Base-by-base conservation (phyloP, 2,888 invertebrate species). In the Marronus borbonicus region DNA sequence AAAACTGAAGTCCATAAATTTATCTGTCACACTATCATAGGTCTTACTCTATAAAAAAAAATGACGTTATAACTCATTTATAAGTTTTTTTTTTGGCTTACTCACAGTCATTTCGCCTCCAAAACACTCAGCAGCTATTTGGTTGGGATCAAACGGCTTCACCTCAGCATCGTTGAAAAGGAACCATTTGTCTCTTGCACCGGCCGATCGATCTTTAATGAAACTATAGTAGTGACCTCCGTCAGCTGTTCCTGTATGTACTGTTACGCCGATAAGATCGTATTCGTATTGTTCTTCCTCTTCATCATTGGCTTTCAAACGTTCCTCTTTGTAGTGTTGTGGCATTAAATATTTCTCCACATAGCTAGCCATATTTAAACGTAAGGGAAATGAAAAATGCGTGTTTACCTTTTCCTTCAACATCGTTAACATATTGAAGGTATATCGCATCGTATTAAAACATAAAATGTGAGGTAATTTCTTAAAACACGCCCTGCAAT, bases 381-480 rank as follows among this genome's bases (percentile, higher is more conserved):
- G 91, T 89, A 98, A 92, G 0, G 98, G 98, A 88, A 98, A 98
- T 14, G 97, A 98, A 88, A 98, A 98, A 86, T 98, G 97, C 0
- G 98, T 98, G 89, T 98, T 98, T 1, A 98, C 98, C 87, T 98
- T 98, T 87, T 98, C 98, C 86, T 98, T 98, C 79, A 97, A 91
- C 98, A 98, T 98, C 0, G 98, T 98, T 49, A 97, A 92, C 97
- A 98, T 98, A 88, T 98, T 98, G 89, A 98, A 98, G 0, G 97
- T 97, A 85, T 98, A 98, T 39, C 98, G 92, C 98, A 98, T 97
- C 0, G 98, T 98, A 88, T 98, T 98, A 88, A 98, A 98, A 87
- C 98, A 98, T 31, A 98, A 90, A 80, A 98, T 97, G 81, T 95
- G 94, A 0, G 98, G 98, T 36, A 98, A 90, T 85, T 96, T 96